These are phyloP conservation scores for Sigmodon hispidus DNA, from an alignment of 2,113 vertebrate genomes.

Conservation along the genomic window DNA sequence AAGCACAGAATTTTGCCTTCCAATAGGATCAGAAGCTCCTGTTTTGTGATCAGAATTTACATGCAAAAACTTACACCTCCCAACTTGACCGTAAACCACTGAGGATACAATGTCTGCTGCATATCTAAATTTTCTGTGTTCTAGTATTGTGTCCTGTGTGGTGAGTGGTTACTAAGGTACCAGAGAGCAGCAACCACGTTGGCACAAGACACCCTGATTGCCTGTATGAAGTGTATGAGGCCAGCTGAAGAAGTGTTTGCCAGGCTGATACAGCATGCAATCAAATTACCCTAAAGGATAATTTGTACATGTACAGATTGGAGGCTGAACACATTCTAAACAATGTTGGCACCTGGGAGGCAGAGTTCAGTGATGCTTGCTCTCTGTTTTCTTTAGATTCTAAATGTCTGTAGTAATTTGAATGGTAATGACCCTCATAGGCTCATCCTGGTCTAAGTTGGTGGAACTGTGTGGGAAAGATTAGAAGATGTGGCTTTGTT, in stretches of 20 bases:
- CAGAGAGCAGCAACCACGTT: background rate
- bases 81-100: background rate
- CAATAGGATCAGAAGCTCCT: background rate
- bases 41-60: background rate
- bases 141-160: background rate
- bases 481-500: background rate
- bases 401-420: background rate
- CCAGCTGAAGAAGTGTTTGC: background rate
- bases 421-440: background rate
- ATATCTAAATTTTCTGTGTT: background rate
- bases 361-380: background rate
- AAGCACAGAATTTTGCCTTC: background rate
- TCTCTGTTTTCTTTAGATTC: background rate
- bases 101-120: background rate
- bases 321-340: background rate
- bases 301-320: rapidly evolving
- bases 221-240: background rate
- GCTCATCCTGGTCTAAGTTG: background rate
- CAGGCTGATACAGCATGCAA: background rate
- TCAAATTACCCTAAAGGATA: background rate
- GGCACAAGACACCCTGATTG: background rate
- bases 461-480: background rate
- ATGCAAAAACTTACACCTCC: background rate
- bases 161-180: background rate
- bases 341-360: background rate